These are phyloP conservation scores for Rhinolophus sinicus DNA, from an alignment of 2,113 vertebrate species.

Conservation along the genomic window DNA sequence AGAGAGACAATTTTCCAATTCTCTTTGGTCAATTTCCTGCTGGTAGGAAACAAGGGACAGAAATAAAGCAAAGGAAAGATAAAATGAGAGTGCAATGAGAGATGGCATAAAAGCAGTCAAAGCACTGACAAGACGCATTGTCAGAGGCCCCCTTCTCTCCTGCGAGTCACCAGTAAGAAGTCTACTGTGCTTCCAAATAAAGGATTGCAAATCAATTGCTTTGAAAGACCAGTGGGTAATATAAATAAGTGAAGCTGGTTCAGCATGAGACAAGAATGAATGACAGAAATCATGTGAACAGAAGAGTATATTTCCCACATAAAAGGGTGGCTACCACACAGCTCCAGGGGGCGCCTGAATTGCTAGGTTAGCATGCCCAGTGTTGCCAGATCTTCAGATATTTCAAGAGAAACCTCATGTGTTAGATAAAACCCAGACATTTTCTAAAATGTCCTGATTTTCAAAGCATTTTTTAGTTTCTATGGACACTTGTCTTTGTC, in stretches of 20 bases:
- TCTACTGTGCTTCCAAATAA: background rate
- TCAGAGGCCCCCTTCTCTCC: background rate
- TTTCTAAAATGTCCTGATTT: background rate
- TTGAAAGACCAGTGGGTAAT: background rate
- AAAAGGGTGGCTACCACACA: accelerated
- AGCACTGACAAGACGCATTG: background rate
- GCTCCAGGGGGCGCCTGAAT: accelerated
- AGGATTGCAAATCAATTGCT: background rate
- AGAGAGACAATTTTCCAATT: background rate
- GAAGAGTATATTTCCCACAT: accelerated
- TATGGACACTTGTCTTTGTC: background rate
- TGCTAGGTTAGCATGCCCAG: background rate
- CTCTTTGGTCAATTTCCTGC: background rate
- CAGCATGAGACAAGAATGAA: background rate
- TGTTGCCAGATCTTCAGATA: background rate
- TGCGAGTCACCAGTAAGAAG: background rate
- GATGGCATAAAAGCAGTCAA: background rate
- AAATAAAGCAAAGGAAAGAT: background rate
- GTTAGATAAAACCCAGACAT: background rate
- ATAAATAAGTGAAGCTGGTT: background rate
- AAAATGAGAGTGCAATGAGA: background rate
- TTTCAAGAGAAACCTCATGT: background rate
- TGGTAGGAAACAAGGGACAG: background rate
- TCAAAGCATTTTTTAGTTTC: background rate
- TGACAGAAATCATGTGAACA: background rate